A percentile compares a stretch with the other conserved stretches of the same genome.
Conservation (phyloP, 1,140 invertebrate species). For the Scaptomyza montana region DNA sequence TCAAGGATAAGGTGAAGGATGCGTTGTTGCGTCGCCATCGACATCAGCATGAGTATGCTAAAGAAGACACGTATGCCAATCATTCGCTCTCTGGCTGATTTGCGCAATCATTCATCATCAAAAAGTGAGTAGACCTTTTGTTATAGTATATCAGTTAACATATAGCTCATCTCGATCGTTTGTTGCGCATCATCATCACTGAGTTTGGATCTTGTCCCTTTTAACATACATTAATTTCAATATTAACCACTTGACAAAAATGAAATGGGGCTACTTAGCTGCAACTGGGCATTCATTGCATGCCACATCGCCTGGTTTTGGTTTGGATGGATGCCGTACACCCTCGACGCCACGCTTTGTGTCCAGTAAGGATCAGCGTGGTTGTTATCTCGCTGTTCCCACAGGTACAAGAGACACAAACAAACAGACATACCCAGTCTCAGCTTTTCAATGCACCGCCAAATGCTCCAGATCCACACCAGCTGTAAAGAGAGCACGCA, state of each 20-base stretch:
- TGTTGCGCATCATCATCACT: slow-evolving; percentile 50
- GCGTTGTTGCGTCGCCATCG: slow-evolving; percentile 95
- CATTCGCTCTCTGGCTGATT: slow-evolving; percentile 97
- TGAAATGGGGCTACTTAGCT: slow-evolving; percentile 60
- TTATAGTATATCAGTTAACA: slow-evolving; percentile 5
- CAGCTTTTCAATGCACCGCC: slow-evolving; percentile 37
- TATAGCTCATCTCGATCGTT: slow-evolving; percentile 66
- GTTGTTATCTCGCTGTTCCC: slow-evolving; percentile 91
- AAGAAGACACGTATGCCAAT: slow-evolving; percentile 95
- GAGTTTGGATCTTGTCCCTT: slow-evolving; percentile 48
- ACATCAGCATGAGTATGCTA: slow-evolving; percentile 94
- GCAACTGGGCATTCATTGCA: slow-evolving; percentile 64
- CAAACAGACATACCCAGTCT: not conserved
- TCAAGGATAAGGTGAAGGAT: slow-evolving; percentile 93
- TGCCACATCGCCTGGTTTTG: slow-evolving; percentile 58
- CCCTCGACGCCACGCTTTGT: slow-evolving; percentile 86
- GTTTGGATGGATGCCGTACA: slow-evolving; percentile 71
- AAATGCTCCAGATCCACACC: slow-evolving; percentile 22
- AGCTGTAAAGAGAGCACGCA: slow-evolving; percentile 39
- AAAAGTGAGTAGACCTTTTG: slow-evolving; percentile 91
- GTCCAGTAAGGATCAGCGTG: slow-evolving; percentile 87
- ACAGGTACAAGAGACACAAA: slow-evolving; percentile 79
- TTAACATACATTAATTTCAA: slow-evolving; percentile 58
- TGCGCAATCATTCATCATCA: slow-evolving; percentile 96
- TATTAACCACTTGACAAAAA: slow-evolving; percentile 25